A percentile compares a stretch with the other conserved stretches of the same genome.
These are phyloP conservation scores for Plecturocebus donacophilus DNA, from an alignment of 2,113 vertebrate genomes.

Conservation along the genomic window DNA sequence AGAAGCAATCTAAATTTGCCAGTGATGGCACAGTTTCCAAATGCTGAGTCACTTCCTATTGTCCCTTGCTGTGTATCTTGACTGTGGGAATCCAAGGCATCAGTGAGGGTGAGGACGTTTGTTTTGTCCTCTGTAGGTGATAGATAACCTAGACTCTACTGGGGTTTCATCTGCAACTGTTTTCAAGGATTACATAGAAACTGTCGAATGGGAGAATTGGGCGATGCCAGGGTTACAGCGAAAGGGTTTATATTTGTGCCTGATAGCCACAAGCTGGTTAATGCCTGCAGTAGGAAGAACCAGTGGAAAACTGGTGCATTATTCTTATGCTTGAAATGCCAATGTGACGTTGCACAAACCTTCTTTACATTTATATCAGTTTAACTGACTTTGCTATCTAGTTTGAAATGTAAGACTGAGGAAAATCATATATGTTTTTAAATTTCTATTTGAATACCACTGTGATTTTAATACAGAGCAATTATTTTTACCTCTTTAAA, in stretches of 20 bases:
- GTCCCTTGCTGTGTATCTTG: not conserved
- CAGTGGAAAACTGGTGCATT: not conserved
- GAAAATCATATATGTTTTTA: slow-evolving; percentile 8
- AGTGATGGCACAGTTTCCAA: not conserved
- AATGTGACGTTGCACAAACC: not conserved
- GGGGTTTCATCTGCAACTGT: not conserved
- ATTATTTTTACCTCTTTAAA: not conserved
- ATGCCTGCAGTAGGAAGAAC: not conserved
- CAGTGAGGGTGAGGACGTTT: not conserved
- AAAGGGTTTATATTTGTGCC: not conserved
- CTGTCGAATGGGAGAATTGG: not conserved
- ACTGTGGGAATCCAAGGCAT: not conserved
- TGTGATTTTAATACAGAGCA: not conserved
- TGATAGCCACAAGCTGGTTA: not conserved
- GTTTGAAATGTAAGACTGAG: not conserved
- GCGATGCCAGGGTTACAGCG: not conserved
- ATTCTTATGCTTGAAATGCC: not conserved
- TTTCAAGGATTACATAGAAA: not conserved
- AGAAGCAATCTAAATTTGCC: not conserved
- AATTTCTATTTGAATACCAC: not conserved
- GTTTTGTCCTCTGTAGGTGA: not conserved
- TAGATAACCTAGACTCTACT: not conserved
- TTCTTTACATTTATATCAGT: not conserved
- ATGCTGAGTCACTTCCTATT: not conserved
- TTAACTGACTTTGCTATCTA: not conserved